Conservation (phyloP, 2,113 vertebrate species). For the Thomomys bottae region DNA sequence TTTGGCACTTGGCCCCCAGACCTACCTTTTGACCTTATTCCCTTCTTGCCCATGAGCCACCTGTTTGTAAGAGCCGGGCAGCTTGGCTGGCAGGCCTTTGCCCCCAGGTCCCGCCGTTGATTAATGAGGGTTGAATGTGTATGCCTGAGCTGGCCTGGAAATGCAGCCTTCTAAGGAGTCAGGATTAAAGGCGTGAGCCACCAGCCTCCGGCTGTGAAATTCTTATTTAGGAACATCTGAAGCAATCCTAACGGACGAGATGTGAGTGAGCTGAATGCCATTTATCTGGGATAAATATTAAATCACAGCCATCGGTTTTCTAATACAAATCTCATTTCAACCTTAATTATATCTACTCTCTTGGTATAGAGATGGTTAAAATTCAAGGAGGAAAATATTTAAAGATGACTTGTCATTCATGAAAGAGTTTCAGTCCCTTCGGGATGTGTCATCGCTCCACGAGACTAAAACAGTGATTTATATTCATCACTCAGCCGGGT, state of each 20-base stretch:
- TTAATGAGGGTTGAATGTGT: too few species aligned
- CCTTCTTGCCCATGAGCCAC: too few species aligned
- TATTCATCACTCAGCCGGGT: background rate
- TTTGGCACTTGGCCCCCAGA: too few species aligned
- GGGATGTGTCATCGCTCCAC: background rate
- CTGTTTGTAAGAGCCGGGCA: too few species aligned
- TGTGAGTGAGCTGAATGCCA: background rate
- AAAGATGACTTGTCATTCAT: conserved; percentile 13
- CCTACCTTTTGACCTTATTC: too few species aligned
- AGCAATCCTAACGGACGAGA: background rate
- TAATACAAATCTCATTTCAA: conserved; percentile 60
- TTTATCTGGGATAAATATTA: conserved; percentile 57
- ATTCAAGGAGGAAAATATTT: conserved; percentile 56
- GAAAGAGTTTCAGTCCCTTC: background rate
- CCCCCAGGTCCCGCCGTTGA: too few species aligned
- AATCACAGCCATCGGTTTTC: conserved; percentile 41
- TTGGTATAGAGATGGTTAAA: conserved; percentile 51
- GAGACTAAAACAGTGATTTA: background rate
- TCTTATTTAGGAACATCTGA: conserved; percentile 9
- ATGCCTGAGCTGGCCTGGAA: too few species aligned
- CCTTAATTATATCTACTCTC: conserved; percentile 56
- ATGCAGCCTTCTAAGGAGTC: too few species aligned
- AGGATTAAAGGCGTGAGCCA: too few species aligned
- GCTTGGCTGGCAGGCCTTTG: too few species aligned
- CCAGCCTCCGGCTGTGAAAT: background rate